Conservation (phyloP, 2,888 invertebrate species). For the Drosophila suboccidentalis region DNA sequence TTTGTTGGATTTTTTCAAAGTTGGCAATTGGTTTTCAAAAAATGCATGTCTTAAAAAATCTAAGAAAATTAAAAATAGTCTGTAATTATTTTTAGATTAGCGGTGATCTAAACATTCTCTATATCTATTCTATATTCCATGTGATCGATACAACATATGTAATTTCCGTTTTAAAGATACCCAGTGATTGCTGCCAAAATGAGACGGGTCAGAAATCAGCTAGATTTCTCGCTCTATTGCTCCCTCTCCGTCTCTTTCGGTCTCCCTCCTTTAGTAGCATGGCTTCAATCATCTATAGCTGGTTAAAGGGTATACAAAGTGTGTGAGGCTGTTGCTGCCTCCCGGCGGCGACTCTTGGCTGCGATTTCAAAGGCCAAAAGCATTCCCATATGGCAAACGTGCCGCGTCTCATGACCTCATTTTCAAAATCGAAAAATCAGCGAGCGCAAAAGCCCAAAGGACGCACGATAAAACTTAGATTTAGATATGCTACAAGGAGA, state of each 20-base stretch:
- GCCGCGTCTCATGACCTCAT: slow-evolving; percentile 77
- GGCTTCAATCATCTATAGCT: background rate
- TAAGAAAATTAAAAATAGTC: too few species aligned
- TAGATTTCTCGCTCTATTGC: background rate
- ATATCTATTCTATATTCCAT: too few species aligned
- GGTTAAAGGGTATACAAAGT: slow-evolving; percentile 16
- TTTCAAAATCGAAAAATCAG: slow-evolving; percentile 83
- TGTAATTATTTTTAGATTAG: too few species aligned
- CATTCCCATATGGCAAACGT: slow-evolving; percentile 69
- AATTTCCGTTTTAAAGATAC: background rate
- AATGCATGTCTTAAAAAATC: too few species aligned
- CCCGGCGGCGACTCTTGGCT: slow-evolving; percentile 46
- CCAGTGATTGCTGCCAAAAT: background rate
- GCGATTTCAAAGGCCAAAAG: slow-evolving; percentile 65
- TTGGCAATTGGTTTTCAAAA: too few species aligned
- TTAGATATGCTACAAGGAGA: slow-evolving; percentile 39
- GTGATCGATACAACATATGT: background rate
- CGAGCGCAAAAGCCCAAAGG: slow-evolving; percentile 81
- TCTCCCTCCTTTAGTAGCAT: too few species aligned
- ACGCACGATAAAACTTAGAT: slow-evolving; percentile 71
- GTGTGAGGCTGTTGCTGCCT: slow-evolving; percentile 23
- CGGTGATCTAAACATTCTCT: too few species aligned
- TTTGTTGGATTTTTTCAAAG: too few species aligned
- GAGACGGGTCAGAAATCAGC: background rate
- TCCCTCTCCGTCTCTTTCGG: background rate